These are phyloP conservation scores for Brachionus asplanchnoidis DNA, from an alignment of 1,140 invertebrate genomes.

Conservation along the genomic window DNA sequence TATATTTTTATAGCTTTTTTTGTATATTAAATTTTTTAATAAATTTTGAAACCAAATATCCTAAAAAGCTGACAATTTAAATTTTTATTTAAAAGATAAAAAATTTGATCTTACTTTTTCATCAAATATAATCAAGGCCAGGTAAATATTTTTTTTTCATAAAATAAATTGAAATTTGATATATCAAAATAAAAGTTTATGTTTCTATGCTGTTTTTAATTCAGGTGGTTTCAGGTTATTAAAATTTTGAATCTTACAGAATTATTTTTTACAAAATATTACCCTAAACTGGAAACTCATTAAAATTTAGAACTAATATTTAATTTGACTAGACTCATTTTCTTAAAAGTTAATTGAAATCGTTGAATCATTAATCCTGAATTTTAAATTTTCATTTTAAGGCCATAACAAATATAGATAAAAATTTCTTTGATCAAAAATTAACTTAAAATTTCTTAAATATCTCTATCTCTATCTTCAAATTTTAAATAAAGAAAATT, in stretches of 20 bases:
- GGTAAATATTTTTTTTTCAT: not conserved
- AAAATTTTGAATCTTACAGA: not conserved
- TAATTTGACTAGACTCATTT: too few species aligned
- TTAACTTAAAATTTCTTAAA: too few species aligned
- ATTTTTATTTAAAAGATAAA: not conserved
- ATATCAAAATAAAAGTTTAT: not conserved
- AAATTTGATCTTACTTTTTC: not conserved
- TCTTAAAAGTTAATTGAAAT: too few species aligned
- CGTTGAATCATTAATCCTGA: too few species aligned
- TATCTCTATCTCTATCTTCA: too few species aligned
- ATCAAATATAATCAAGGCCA: not conserved
- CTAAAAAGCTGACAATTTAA: not conserved
- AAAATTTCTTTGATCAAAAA: too few species aligned
- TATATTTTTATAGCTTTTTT: not conserved
- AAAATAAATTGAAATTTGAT: not conserved
- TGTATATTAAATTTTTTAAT: not conserved
- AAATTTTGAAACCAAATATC: not conserved
- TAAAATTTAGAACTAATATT: too few species aligned
- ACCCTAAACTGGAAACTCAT: not conserved
- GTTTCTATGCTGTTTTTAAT: not conserved
- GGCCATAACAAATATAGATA: too few species aligned
- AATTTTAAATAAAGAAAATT: too few species aligned
- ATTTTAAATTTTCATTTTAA: too few species aligned
- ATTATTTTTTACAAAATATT: not conserved
- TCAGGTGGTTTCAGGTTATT: not conserved